Base-by-base conservation (phyloP, 1,140 invertebrate species). In the Drosophila santomea region DNA sequence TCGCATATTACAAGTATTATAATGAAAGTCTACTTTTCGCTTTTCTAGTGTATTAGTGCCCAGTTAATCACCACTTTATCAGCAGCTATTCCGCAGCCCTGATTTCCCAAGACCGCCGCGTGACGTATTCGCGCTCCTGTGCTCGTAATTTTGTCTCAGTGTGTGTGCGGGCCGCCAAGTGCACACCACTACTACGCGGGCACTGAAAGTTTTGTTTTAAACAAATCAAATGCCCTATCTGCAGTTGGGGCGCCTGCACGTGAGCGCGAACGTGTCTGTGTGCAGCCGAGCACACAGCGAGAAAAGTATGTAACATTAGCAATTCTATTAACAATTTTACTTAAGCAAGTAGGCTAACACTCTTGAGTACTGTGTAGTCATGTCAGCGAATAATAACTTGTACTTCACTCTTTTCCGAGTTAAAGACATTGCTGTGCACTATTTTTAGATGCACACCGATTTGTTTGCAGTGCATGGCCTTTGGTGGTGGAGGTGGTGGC, bases 231-330 rank as follows among this genome's bases (percentile, higher is more conserved):
- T 68, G 55, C 69, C 56, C 39, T 69, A 66, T 69, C 59, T 76
- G 39, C 32, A 52, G 66, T 59, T 38, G 36, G 45, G 63, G 61
- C 50, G 77, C 58, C 55, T 82, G 79, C 82, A 86, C 82, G 82
- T 86, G 79, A 86, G 88, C 41, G 32, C 61, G 60, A 88, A 88
- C 82, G 78, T 88, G 83, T 88, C 60, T 52, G 81, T 62, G 60
- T 75, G 54, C 0, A 7, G 35, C 11, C 28, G 23, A 20, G 0
- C n/a, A 52, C 64, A 66, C 38, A 6, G 61, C 5, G 25, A 54
- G 14, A 67, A 43, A 51, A 61, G 17, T 11, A 7, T 43, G 41
- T 3, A 32, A 32, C 7, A 32, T 3, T 10, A 3, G 8, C 7
- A 32, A 10, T 32, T 10, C 32, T 2, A 32, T 2, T 10, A 3